Evolutionary conservation across 2,797 vertebrate species (phyloP).

Genomic region (Bovichtus variegatus): DNA sequence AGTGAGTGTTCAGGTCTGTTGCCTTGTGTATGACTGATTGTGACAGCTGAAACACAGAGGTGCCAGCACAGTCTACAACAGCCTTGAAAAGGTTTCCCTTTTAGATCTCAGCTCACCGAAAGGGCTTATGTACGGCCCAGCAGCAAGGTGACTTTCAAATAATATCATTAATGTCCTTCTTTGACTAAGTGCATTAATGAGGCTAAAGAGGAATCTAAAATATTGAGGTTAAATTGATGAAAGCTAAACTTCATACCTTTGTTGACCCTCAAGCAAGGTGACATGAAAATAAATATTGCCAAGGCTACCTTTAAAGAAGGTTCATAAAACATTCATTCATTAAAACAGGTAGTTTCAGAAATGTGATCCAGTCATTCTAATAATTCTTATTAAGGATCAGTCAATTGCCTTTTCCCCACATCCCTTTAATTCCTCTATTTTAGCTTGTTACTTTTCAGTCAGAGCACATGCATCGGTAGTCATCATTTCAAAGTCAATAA

Average conservation of each 20-base stretch:
- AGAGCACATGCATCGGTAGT: conserved; percentile 12
- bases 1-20: conserved; percentile 56
- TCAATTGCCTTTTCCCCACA: background rate
- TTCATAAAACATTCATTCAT: conserved; percentile 8
- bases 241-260: conserved; percentile 33
- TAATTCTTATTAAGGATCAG: background rate
- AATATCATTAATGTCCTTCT: conserved; percentile 44
- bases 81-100: conserved; percentile 16
- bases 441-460: conserved; percentile 21
- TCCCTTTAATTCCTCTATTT: conserved; percentile 8
- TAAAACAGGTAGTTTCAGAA: conserved; percentile 7
- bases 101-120: conserved; percentile 28
- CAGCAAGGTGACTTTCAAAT: conserved; percentile 70
- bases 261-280: conserved; percentile 48
- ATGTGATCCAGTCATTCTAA: background rate
- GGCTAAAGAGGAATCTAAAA: conserved; percentile 40
- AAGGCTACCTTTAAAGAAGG: conserved; percentile 2
- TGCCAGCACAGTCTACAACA: conserved; percentile 54
- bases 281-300: conserved; percentile 28
- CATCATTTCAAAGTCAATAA: conserved; percentile 57
- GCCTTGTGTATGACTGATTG: conserved; percentile 71
- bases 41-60: conserved; percentile 77
- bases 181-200: conserved; percentile 58
- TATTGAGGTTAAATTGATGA: conserved; percentile 59
- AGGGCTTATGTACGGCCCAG: conserved; percentile 38